Conservation (phyloP, 2,888 invertebrate species). For the Copidosoma aretas region DNA sequence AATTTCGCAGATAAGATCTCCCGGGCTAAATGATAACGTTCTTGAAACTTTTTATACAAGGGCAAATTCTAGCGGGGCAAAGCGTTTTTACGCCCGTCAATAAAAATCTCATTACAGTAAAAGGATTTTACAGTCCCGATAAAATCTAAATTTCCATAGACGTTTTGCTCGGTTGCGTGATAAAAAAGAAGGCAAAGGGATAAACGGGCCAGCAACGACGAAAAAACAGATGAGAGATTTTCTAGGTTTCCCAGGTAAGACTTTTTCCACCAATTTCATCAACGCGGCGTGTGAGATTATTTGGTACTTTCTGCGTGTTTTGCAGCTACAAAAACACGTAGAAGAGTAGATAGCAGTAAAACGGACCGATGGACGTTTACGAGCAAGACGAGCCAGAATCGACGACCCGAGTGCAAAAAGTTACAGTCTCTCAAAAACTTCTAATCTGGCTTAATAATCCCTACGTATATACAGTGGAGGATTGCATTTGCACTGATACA, state of each 20-base stretch:
- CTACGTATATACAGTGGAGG: not conserved
- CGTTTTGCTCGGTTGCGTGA: constrained; percentile 1
- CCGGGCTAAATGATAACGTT: constrained; percentile 21
- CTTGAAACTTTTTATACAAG: constrained; percentile 16
- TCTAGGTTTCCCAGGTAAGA: not conserved
- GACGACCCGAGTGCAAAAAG: not conserved
- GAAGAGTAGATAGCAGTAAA: not conserved
- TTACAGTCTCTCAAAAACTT: constrained; percentile 12
- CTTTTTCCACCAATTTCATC: not conserved
- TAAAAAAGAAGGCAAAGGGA: not conserved
- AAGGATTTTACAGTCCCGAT: constrained; percentile 16
- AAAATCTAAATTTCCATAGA: constrained; percentile 11
- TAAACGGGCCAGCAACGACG: not conserved
- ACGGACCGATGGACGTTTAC: not conserved
- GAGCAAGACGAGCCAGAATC: not conserved
- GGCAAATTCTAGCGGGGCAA: constrained; percentile 16
- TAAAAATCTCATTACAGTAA: constrained; percentile 25
- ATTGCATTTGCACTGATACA: constrained; percentile 21
- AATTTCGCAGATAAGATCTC: constrained; percentile 21
- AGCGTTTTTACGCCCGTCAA: constrained; percentile 20
- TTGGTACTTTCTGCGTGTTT: not conserved
- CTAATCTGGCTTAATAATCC: constrained; percentile 24
- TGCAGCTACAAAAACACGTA: not conserved
- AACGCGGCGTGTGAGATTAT: not conserved
- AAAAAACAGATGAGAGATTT: not conserved